Evolutionary conservation across 2,113 vertebrate species (phyloP).

Genomic region (Gymnorhina tibicen): DNA sequence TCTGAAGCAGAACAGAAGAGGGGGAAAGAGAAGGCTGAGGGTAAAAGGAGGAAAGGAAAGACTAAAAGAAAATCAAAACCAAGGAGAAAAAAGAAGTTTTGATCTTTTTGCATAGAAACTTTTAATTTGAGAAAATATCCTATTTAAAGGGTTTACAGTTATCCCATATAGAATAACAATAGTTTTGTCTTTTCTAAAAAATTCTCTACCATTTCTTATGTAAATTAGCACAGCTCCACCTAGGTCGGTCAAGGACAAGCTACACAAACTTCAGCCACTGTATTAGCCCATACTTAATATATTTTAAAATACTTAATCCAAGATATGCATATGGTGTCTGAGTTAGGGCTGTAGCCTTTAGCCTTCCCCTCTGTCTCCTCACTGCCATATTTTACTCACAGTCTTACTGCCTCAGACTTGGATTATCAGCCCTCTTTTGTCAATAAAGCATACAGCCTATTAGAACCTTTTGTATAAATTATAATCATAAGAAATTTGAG

Average conservation of each 20-base stretch:
- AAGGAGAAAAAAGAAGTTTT: not conserved
- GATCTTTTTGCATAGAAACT: not conserved
- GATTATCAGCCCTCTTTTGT: not conserved
- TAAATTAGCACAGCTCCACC: not conserved
- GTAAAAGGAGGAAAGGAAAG: not conserved
- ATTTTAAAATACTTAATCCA: not conserved
- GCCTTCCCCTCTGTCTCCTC: not conserved
- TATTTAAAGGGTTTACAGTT: not conserved
- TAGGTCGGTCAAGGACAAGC: not conserved
- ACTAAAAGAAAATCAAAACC: not conserved
- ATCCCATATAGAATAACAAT: not conserved
- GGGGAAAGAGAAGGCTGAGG: not conserved
- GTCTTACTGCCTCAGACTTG: not conserved
- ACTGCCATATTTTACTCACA: not conserved
- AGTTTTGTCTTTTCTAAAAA: not conserved
- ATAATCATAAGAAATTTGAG: not conserved
- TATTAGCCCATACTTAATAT: not conserved
- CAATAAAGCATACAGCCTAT: not conserved
- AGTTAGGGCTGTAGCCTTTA: not conserved
- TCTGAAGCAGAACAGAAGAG: not conserved
- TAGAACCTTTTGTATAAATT: not conserved
- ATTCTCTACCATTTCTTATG: not conserved
- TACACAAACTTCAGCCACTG: not conserved
- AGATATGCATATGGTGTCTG: not conserved
- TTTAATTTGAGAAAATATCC: not conserved